Conservation (phyloP, 2,113 vertebrate species). For the Zootoca vivipara region DNA sequence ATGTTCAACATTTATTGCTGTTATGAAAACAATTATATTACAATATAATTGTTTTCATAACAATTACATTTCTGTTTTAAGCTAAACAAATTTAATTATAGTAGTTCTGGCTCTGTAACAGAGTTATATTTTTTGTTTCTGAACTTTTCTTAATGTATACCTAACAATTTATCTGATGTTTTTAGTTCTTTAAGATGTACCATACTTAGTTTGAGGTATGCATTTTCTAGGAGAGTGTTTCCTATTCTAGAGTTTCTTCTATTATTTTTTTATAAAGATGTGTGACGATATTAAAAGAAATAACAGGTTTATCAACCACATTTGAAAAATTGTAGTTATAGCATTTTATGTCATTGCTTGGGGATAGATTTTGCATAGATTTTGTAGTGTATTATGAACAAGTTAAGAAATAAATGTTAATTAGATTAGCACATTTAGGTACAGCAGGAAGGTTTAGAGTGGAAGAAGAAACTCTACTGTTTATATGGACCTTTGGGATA, state of each 20-base stretch:
- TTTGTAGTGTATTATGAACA: not conserved
- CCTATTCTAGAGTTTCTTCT: not conserved
- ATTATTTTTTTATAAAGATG: not conserved
- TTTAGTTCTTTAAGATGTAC: not conserved
- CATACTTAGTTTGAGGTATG: not conserved
- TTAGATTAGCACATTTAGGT: not conserved
- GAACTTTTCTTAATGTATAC: not conserved
- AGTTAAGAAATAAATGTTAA: not conserved
- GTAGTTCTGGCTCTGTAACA: slow-evolving; percentile 5
- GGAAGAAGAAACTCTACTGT: not conserved
- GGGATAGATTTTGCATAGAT: not conserved
- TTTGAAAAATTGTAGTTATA: not conserved
- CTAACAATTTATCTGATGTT: not conserved
- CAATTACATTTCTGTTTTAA: not conserved
- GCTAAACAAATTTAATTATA: not conserved
- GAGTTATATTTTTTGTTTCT: not conserved
- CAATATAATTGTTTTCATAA: not conserved
- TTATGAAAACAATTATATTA: slow-evolving; percentile 14
- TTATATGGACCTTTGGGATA: slow-evolving; percentile 27
- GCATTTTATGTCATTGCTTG: not conserved
- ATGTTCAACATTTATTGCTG: not conserved
- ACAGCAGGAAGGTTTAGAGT: slow-evolving; percentile 8
- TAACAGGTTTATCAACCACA: not conserved
- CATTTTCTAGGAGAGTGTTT: not conserved
- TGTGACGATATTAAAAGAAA: not conserved